Percentiles rank a stretch among this genome's conserved stretches.
These are phyloP conservation scores for Apogon hyalosoma DNA, from an alignment of 2,797 vertebrate species.

Conservation along the genomic window DNA sequence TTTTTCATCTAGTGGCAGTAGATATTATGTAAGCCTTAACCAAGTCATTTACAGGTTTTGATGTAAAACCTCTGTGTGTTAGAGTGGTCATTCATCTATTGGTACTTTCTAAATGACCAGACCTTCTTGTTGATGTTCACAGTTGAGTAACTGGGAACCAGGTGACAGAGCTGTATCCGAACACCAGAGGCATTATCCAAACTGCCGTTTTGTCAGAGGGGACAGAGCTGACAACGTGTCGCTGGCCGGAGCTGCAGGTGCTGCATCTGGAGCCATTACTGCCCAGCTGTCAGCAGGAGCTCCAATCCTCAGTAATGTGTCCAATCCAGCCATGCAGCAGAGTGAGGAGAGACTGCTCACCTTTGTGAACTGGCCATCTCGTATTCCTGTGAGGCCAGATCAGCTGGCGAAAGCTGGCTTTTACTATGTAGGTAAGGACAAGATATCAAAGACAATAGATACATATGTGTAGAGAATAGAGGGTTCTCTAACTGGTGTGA, in stretches of 20 bases:
- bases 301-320: conserved; percentile 85
- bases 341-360: conserved; percentile 90
- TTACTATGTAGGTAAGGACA: conserved; percentile 94
- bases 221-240: conserved; percentile 85
- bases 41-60: no score
- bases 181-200: conserved; percentile 95
- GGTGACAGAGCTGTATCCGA: conserved; percentile 94
- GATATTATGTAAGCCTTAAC: no score
- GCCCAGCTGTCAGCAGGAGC: conserved; percentile 63
- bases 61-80: background rate
- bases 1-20: no score
- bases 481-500: background rate
- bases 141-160: conserved; percentile 95
- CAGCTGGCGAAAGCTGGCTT: conserved; percentile 96
- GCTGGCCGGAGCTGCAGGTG: conserved; percentile 51
- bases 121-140: conserved; percentile 11
- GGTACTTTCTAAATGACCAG: background rate
- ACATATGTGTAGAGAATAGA: background rate
- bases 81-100: background rate
- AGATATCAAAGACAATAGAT: background rate
- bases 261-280: conserved; percentile 25
- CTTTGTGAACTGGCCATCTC: conserved; percentile 92
- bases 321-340: conserved; percentile 94
- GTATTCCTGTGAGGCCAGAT: conserved; percentile 92
- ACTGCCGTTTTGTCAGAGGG: conserved; percentile 91